Conservation (phyloP, 2,797 vertebrate species). For the Hemitrygon akajei region DNA sequence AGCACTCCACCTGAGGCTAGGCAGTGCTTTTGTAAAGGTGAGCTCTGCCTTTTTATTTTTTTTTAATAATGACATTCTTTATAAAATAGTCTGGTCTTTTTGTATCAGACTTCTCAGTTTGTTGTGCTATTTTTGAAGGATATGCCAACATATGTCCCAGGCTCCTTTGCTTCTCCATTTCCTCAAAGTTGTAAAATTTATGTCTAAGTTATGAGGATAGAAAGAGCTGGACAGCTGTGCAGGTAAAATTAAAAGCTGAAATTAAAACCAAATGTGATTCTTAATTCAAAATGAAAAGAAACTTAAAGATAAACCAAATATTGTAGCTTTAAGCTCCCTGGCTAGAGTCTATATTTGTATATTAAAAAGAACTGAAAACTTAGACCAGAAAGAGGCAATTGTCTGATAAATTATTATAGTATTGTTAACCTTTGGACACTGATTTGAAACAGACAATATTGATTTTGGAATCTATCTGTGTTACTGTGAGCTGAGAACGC, state of each 20-base stretch:
- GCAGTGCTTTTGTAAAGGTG: neutral
- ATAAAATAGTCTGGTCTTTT: neutral
- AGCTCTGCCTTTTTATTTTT: neutral
- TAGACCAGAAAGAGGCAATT: neutral
- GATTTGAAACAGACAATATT: neutral
- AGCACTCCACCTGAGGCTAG: too few species aligned
- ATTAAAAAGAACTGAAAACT: neutral
- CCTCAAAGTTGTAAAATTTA: neutral
- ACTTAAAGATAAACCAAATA: neutral
- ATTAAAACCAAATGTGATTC: too few species aligned
- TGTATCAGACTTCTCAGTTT: neutral
- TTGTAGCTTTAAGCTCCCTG: neutral
- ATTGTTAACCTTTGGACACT: neutral
- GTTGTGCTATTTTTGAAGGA: too few species aligned
- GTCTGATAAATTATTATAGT: neutral
- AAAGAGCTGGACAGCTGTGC: neutral
- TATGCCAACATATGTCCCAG: neutral
- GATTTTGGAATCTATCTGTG: neutral
- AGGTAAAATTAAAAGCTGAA: neutral
- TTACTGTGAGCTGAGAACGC: too few species aligned
- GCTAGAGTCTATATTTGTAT: neutral
- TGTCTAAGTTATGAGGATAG: neutral
- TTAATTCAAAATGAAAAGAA: too few species aligned
- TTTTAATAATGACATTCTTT: neutral
- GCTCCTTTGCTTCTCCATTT: neutral